Conservation (phyloP, 2,113 vertebrate genomes). For the Pelecanoides urinatrix region DNA sequence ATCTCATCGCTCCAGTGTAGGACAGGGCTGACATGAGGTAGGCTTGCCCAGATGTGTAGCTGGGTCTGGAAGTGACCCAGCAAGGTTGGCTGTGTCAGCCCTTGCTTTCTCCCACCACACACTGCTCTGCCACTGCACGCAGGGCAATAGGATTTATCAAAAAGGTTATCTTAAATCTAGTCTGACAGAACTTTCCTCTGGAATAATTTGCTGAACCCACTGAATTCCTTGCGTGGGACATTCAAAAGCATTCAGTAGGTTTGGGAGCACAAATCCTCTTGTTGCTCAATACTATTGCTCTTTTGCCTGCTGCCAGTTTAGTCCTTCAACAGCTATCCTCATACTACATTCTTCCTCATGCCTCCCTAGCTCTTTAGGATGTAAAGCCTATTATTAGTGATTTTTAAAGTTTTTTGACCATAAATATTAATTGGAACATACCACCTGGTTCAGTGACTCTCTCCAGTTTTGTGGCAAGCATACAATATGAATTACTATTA, state of each 20-base stretch:
- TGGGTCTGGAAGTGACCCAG: not conserved
- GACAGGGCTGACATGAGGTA: not conserved
- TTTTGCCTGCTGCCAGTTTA: not conserved
- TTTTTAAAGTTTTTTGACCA: not conserved
- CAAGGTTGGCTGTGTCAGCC: not conserved
- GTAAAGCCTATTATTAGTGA: not conserved
- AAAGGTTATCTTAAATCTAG: not conserved
- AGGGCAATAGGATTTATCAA: not conserved
- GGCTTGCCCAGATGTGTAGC: not conserved
- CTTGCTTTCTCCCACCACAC: not conserved
- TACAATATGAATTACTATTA: not conserved
- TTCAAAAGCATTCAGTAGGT: not conserved
- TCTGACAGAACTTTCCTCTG: not conserved
- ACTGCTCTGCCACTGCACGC: not conserved
- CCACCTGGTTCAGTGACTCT: not conserved
- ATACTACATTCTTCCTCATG: not conserved
- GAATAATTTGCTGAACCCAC: not conserved
- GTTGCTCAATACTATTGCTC: not conserved
- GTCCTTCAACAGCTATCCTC: not conserved
- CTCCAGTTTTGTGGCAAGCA: not conserved
- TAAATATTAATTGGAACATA: not conserved
- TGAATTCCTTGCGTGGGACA: not conserved
- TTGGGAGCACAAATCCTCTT: not conserved
- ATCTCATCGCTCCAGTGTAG: rapidly evolving
- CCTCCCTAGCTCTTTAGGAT: not conserved